Evolutionary conservation across 2,888 invertebrate species (phyloP), one percentile per base, ranked within the genome.

Genomic region (Agonopterix heracliana): DNA sequence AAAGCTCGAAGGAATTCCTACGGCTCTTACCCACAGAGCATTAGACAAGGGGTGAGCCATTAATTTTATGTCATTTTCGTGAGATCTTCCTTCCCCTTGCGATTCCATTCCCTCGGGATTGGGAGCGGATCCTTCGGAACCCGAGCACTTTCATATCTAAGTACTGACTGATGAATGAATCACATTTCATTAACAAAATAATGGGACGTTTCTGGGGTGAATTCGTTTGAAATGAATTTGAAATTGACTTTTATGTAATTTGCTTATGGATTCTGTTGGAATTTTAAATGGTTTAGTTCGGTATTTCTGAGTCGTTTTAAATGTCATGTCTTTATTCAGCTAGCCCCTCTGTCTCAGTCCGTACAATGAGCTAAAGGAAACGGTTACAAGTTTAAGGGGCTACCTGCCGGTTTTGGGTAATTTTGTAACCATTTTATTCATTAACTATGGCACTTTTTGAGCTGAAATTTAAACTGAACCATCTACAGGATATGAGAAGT

Each of bases 31-130:
- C 58, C 59, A 42, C 49, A 55, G 61, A 64, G 64, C 61, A 67
- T 66, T 61, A 65, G 57, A 60, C 61, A 57, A 61, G 55, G 63
- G 60, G 59, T 59, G 57, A 54, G 58, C 53, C 68, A 71, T 74
- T 73, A 72, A 73, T 73, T 70, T 56, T 51, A 49, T 58, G 64
- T 62, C 68, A 63, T 66, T 67, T 66, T 66, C 59, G 44, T 44
- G 51, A 51, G 45, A 51, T 38, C 38, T 26, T 26, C 26, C 17
- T 44, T 51, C 36, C 48, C 51, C 45, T 45, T 26, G 26, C 26
- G 26, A 26, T 26, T 26, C 42, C 8, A 11, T 41, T 35, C 35
- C 14, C 17, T 46, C n/a, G 10, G 35, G 34, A 12, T 11, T 11
- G 17, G 14, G 46, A 46, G 36, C 34, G 41, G 26, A 10, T 13